Evolutionary conservation across 2,888 invertebrate genomes (phyloP).

Genomic region (Aleiodes leptofemur): DNA sequence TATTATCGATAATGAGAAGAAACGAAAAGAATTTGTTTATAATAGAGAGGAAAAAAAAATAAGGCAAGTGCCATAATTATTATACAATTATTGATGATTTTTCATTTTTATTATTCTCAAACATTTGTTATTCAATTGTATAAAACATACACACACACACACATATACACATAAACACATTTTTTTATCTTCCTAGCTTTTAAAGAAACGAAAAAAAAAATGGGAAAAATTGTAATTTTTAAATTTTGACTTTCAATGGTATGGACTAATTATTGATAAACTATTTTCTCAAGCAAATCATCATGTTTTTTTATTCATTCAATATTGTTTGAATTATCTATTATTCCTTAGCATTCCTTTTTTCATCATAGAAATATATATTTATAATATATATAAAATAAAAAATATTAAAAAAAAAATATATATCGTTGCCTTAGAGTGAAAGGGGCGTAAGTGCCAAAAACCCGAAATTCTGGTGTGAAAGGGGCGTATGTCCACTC

Average conservation of each 20-base stretch:
- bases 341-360: too few species aligned
- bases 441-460: too few species aligned
- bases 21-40: conserved; percentile 65
- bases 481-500: too few species aligned
- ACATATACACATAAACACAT: conserved; percentile 2
- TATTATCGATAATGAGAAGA: conserved; percentile 49
- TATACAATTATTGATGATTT: conserved; percentile 24
- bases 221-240: conserved; percentile 18
- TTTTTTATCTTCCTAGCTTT: conserved; percentile 20
- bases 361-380: too few species aligned
- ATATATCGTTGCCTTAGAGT: too few species aligned
- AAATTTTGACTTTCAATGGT: conserved; percentile 26
- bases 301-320: neutral
- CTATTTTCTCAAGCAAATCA: conserved; percentile 27
- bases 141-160: conserved; percentile 13
- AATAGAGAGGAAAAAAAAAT: conserved; percentile 61
- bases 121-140: conserved; percentile 30
- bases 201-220: neutral
- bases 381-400: too few species aligned
- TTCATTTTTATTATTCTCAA: neutral
- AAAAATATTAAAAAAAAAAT: too few species aligned
- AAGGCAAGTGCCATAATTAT: conserved; percentile 72
- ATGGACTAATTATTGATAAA: conserved; percentile 30
- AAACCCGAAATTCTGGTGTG: too few species aligned
- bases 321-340: too few species aligned